Base-by-base conservation (phyloP, 2,888 invertebrate species). In the Clusia tigrina region DNA sequence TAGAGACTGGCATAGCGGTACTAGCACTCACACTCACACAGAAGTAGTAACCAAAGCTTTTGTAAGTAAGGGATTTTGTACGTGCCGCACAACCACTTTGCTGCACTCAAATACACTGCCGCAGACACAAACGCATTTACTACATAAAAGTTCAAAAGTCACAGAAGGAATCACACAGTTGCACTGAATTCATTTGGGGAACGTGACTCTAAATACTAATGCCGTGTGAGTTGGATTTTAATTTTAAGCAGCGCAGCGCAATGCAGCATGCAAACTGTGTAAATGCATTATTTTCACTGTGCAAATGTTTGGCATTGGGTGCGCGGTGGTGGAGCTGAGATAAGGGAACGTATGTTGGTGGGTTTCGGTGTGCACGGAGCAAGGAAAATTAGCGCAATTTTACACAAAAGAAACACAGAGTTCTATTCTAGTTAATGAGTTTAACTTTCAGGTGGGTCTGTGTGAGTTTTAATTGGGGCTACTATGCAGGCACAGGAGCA, bases 201-300 rank as follows among this genome's bases (percentile, higher is more conserved):
- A 53, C 42, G 53, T 59, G 52, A 25, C 18, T 32, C 37, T 53
- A 59, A 59, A 59, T 53, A 37, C 58, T 38, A 38, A 59, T 53
- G 52, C 37, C 58, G 17, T 59, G 58, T 53, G 48, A 23, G n/a
- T 9, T 20, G 38, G 46, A 58, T 52, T 59, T 59, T 37, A 59
- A 59, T 53, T 59, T 24, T 46, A 46, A n/a, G 42, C 26, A n/a
- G n/a, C n/a, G n/a, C n/a, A n/a, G n/a, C n/a, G n/a, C n/a, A n/a
- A n/a, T 22, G 24, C 17, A 48, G 22, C 3, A 48, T 48, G 22
- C 48, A 48, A 48, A 48, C 48, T 20, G n/a, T n/a, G n/a, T n/a
- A 48, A 48, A 48, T 48, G 22, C 48, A 20, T n/a, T 3, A 22
- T 22, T 22, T 20, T 22, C 3, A n/a, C n/a, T 15, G 22, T 22